phyloP scores from a whole-genome alignment of 2,888 invertebrate species.

The Terebella lapidaria region DNA sequence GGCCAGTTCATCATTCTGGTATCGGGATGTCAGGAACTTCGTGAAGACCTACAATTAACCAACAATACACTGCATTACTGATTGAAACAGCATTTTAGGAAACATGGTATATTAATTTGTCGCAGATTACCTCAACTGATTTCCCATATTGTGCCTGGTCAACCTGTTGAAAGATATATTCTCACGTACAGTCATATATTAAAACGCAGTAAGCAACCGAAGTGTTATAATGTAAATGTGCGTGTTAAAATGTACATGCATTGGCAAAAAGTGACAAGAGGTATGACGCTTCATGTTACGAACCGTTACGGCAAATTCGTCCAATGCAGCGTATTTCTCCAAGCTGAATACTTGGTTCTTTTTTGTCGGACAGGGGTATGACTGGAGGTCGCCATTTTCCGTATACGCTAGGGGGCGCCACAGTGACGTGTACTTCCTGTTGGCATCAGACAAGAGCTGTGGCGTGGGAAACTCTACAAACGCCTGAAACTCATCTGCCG shows the following conservation, averaged over 20 bases:
- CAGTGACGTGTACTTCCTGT: neutral
- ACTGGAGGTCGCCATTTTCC: neutral
- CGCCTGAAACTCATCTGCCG: too few relatives aligned
- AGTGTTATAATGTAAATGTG: too few relatives aligned
- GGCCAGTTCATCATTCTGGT: neutral
- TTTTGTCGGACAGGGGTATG: neutral
- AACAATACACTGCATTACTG: neutral
- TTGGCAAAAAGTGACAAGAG: too few relatives aligned
- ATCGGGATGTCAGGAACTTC: neutral
- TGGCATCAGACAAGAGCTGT: neutral
- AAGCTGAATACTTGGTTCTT: neutral
- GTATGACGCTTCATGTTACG: too few relatives aligned
- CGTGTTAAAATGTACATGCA: too few relatives aligned
- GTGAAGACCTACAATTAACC: neutral
- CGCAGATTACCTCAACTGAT: too few relatives aligned
- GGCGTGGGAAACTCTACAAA: neutral
- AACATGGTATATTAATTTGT: too few relatives aligned
- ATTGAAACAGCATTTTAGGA: neutral
- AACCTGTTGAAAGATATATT: too few relatives aligned
- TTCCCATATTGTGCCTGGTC: too few relatives aligned
- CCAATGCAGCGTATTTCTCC: neutral
- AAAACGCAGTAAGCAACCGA: too few relatives aligned
- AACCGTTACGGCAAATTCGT: neutral
- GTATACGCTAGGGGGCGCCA: neutral
- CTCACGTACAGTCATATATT: too few relatives aligned